Evolutionary conservation across 2,888 invertebrate species (phyloP).

Genomic region (Acleris cristana): DNA sequence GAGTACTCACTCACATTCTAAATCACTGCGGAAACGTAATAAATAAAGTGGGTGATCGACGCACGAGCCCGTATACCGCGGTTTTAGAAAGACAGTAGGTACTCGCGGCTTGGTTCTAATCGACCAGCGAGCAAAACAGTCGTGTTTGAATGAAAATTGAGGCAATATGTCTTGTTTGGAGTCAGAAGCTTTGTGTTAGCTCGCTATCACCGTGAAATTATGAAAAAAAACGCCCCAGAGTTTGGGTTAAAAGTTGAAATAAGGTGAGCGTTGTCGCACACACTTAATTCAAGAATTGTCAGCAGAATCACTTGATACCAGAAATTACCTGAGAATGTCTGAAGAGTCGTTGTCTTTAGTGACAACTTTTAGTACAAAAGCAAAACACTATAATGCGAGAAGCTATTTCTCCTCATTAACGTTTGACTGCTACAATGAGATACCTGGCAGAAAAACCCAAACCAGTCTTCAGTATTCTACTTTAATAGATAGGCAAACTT

Average conservation of each 20-base stretch:
- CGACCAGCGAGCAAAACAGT: neutral
- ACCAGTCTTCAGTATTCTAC: conserved; percentile 16
- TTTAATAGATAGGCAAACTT: conserved; percentile 14
- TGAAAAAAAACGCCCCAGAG: neutral
- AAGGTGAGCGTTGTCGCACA: neutral
- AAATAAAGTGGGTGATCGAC: too few relatives aligned
- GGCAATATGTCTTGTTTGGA: neutral
- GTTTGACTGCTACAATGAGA: conserved; percentile 23
- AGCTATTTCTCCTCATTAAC: conserved; percentile 9
- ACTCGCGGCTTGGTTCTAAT: neutral
- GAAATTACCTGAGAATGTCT: conserved; percentile 8
- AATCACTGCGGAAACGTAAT: too few relatives aligned
- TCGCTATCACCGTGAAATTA: neutral
- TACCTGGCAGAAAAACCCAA: conserved; percentile 20
- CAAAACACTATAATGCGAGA: conserved; percentile 1
- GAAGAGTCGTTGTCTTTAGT: neutral
- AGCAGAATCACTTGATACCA: conserved; percentile 3
- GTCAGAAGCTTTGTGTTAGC: neutral
- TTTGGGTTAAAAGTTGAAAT: neutral
- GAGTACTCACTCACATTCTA: too few relatives aligned
- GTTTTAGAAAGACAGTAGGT: neutral
- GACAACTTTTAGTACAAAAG: neutral
- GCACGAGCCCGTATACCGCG: neutral
- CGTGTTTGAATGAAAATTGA: neutral
- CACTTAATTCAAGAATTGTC: neutral